Conservation (phyloP, 2,113 vertebrate species). For the Paracanthobrama guichenoti region DNA sequence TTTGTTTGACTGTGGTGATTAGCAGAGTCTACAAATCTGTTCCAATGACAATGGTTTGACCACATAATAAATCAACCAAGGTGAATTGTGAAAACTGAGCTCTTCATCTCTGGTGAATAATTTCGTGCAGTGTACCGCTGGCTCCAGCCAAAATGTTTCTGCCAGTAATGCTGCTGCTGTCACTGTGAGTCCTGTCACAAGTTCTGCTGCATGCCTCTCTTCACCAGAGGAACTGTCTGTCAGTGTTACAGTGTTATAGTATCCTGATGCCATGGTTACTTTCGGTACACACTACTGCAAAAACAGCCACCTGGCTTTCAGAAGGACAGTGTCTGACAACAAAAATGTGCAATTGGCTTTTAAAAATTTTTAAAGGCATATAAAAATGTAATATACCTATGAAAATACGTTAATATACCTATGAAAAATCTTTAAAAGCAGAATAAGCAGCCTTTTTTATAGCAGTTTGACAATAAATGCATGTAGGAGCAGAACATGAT, state of each 20-base stretch:
- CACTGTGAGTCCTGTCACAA: constrained; percentile 41
- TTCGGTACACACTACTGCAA: constrained; percentile 13
- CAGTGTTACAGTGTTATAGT: constrained; percentile 60
- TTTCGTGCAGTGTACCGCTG: constrained; percentile 14
- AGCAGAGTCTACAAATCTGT: constrained; percentile 24
- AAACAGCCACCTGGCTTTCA: constrained; percentile 42
- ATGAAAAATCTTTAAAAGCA: not conserved
- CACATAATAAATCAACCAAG: constrained; percentile 40
- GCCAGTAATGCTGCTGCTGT: constrained; percentile 40
- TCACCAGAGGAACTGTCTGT: constrained; percentile 45
- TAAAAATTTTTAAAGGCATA: not conserved
- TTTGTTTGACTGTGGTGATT: constrained; percentile 27
- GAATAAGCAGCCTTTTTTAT: not conserved
- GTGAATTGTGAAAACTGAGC: constrained; percentile 23
- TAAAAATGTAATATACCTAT: not conserved
- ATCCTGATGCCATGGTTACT: constrained; percentile 55
- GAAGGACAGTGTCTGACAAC: constrained; percentile 41
- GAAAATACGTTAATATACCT: no score
- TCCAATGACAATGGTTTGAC: not conserved
- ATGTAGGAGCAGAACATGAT: not conserved
- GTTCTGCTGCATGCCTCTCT: constrained; percentile 44
- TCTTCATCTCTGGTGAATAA: constrained; percentile 5
- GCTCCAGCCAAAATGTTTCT: constrained; percentile 38
- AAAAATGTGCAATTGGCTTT: not conserved
- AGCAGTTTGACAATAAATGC: not conserved